Evolutionary conservation across 30 jellyfish, hydroid and myxozoan genomes (phyloP).

Genomic region (Cassiopea xamachana): DNA sequence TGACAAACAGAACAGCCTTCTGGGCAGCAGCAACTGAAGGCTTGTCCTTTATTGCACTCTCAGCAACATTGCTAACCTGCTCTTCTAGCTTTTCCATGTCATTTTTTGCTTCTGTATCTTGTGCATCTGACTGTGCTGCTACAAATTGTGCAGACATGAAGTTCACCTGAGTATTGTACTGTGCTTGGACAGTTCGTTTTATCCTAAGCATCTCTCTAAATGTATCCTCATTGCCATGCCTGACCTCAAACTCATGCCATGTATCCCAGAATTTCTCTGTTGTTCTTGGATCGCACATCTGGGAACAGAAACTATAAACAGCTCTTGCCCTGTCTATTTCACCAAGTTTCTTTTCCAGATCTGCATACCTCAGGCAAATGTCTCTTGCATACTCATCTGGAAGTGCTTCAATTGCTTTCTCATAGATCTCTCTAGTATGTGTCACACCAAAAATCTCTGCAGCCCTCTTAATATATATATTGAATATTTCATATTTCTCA

Average conservation of each 20-base stretch:
- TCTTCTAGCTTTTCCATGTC: conserved; percentile 93
- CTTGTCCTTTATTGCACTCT: conserved; percentile 78
- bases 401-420: conserved; percentile 94
- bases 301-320: conserved; percentile 90
- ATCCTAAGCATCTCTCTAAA: conserved; percentile 97
- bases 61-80: conserved; percentile 74
- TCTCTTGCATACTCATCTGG: conserved; percentile 92
- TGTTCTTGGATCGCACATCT: conserved; percentile 96
- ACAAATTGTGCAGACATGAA: conserved; percentile 97
- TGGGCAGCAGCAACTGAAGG: conserved; percentile 77
- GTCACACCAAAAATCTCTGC: conserved; percentile 98
- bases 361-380: conserved; percentile 91
- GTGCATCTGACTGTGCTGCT: conserved; percentile 88
- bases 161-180: conserved; percentile 91
- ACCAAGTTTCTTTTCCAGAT: conserved; percentile 94
- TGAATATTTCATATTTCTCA: conserved; percentile 93
- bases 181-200: conserved; percentile 97
- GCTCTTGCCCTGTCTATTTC: conserved; percentile 99
- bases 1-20: conserved; percentile 93
- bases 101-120: conserved; percentile 62
- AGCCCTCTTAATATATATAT: conserved; percentile 93
- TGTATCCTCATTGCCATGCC: conserved; percentile 98
- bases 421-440: conserved; percentile 94
- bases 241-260: conserved; percentile 98
- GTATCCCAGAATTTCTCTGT: conserved; percentile 90